These are phyloP conservation scores for Plestiodon gilberti DNA, from an alignment of 2,113 vertebrate genomes.

Conservation along the genomic window DNA sequence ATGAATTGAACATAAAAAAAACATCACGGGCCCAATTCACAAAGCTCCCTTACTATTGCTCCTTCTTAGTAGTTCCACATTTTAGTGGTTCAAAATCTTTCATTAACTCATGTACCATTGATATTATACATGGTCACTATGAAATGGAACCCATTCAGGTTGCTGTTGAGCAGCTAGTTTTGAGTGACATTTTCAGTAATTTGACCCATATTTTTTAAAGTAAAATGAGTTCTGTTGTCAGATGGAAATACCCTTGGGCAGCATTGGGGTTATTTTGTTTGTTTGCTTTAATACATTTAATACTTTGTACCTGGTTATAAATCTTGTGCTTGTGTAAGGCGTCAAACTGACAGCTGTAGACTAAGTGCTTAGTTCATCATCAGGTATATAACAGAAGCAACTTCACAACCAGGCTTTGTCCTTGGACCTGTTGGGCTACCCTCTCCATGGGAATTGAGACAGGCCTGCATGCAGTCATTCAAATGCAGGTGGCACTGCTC, in stretches of 20 bases:
- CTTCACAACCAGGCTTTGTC: background rate
- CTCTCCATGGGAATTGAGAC: background rate
- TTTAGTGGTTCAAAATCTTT: background rate
- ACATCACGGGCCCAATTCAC: background rate
- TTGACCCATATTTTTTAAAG: background rate
- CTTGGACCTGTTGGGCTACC: background rate
- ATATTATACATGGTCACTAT: background rate
- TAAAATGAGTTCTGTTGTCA: background rate
- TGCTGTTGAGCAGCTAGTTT: background rate
- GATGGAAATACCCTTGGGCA: background rate
- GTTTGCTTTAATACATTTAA: constrained; percentile 13
- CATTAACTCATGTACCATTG: background rate
- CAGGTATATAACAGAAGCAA: background rate
- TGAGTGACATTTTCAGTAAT: background rate
- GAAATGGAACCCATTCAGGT: background rate
- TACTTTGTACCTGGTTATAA: background rate
- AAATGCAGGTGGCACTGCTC: background rate
- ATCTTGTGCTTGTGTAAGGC: rapidly evolving
- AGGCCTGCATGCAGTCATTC: background rate
- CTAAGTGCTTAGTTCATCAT: constrained; percentile 2
- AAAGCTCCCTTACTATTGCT: background rate
- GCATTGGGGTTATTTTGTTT: background rate
- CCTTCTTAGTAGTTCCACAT: too few relatives aligned
- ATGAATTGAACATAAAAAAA: background rate
- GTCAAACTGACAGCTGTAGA: background rate